Evolutionary conservation across 2,113 vertebrate species (phyloP), one percentile per base, ranked within the genome.

Genomic region (Vulpes vulpes): DNA sequence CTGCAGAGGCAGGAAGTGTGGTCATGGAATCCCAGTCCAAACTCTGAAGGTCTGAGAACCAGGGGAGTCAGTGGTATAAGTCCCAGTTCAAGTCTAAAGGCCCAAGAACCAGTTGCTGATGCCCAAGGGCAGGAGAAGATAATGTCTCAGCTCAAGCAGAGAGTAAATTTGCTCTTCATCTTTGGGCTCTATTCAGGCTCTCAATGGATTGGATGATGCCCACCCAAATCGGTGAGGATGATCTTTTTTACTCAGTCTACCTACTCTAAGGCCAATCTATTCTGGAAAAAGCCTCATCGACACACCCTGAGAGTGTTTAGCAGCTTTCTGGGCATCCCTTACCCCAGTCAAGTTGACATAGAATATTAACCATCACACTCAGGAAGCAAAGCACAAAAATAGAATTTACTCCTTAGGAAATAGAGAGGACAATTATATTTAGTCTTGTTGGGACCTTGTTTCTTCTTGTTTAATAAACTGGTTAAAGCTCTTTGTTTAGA

Each of bases 401-500:
- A 73, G n/a, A 90, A 76, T 32, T 86, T 94, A 57, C 12, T 23
- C 35, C 57, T 85, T 81, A 84, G n/a, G 16, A 85, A 91, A 64
- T 11, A 87, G 84, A 89, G 14, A 79, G 14, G 43, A 71, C 16
- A 89, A 94, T 91, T 89, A 85, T 57, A 84, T 51, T 64, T 62
- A 69, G 53, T 51, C 10, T 84, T 79, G 27, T 20, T 82, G 74
- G 53, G 25, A 74, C 22, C 35, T 78, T 80, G 30, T 82, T 91
- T 90, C 57, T 30, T 80, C 49, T 62, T 95, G 30, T 67, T 96
- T 93, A 91, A 74, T 93, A 83, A 87, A 51, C 43, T 82, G 53
- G 23, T 30, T 49, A 62, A 87, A 91, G 57, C 35, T 90, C 49
- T 74, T 78, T 90, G 74, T 90, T 97, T 92, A 94, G 79, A 59